A percentile compares a stretch with the other conserved stretches of the same genome.
These are phyloP conservation scores for Notodonta ziczac DNA, from an alignment of 2,888 invertebrate genomes.

Conservation along the genomic window DNA sequence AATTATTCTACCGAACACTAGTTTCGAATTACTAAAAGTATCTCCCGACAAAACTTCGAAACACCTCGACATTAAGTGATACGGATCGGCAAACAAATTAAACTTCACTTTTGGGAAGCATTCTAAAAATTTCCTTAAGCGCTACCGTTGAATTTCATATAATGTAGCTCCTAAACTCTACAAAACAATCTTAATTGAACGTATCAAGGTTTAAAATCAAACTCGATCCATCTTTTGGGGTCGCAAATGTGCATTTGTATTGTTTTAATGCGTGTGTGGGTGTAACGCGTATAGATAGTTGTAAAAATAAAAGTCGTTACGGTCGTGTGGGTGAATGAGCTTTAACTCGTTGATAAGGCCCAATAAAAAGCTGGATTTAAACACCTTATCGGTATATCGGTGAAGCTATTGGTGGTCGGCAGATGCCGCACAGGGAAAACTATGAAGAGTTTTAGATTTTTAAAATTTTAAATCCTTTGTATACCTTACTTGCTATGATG, in stretches of 20 bases:
- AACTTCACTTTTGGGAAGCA: constrained; percentile 47
- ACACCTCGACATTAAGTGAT: constrained; percentile 48
- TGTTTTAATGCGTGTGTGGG: constrained; percentile 35
- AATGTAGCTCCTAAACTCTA: background rate
- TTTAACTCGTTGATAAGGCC: constrained; percentile 64
- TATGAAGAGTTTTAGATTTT: constrained; percentile 32
- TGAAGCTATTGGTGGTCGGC: constrained; percentile 61
- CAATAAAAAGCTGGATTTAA: constrained; percentile 79
- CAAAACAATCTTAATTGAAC: background rate
- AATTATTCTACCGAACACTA: constrained; percentile 28
- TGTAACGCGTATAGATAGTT: constrained; percentile 27
- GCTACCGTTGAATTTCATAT: constrained; percentile 14
- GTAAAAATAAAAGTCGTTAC: constrained; percentile 46
- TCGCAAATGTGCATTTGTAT: constrained; percentile 16
- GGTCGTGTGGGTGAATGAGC: constrained; percentile 65
- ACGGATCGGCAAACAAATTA: constrained; percentile 49
- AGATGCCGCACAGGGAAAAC: constrained; percentile 27
- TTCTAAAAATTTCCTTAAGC: constrained; percentile 44
- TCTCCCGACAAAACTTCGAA: constrained; percentile 27
- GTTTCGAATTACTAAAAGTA: constrained; percentile 21
- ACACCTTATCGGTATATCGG: constrained; percentile 68
- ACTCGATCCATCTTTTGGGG: constrained; percentile 6
- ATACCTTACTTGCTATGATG: too few species aligned
- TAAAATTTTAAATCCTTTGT: too few species aligned
- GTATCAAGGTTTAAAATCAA: constrained; percentile 18